Percentiles rank a stretch among this genome's conserved stretches.
Conservation (phyloP, 2,888 invertebrate genomes). For the Steinernema carpocapsae region DNA sequence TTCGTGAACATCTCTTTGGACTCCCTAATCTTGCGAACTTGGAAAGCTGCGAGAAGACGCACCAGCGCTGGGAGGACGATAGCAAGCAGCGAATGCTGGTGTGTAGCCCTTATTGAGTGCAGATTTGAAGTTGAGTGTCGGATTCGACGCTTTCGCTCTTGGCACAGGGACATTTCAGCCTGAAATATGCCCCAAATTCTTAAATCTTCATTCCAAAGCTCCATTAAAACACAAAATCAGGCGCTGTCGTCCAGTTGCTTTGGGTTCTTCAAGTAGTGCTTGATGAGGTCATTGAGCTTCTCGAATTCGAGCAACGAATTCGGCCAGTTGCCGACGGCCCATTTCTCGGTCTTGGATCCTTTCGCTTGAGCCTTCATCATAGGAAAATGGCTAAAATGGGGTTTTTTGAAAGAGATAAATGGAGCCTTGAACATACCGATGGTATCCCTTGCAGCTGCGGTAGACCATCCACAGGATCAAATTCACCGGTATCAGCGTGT, state of each 20-base stretch:
- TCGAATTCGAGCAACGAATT: not conserved
- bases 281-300: not conserved
- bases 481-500: conserved; percentile 5
- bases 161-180: too few relatives aligned
- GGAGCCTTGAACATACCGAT: not conserved
- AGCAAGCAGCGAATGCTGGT: too few relatives aligned
- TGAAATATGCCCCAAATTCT: too few relatives aligned
- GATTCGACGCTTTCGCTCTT: too few relatives aligned
- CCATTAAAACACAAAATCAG: not conserved
- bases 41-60: too few relatives aligned
- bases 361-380: not conserved
- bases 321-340: not conserved
- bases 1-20: too few relatives aligned
- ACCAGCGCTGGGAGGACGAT: too few relatives aligned
- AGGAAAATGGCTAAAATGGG: conserved; percentile 4
- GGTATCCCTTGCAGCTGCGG: not conserved
- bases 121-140: too few relatives aligned
- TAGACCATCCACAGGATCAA: conserved; percentile 8
- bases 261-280: not conserved
- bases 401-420: not conserved
- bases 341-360: not conserved
- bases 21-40: too few relatives aligned
- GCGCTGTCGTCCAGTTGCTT: not conserved
- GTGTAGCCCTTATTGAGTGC: too few relatives aligned
- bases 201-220: too few relatives aligned